Conservation (phyloP, 2,113 vertebrate genomes). For the Delphinus delphis region DNA sequence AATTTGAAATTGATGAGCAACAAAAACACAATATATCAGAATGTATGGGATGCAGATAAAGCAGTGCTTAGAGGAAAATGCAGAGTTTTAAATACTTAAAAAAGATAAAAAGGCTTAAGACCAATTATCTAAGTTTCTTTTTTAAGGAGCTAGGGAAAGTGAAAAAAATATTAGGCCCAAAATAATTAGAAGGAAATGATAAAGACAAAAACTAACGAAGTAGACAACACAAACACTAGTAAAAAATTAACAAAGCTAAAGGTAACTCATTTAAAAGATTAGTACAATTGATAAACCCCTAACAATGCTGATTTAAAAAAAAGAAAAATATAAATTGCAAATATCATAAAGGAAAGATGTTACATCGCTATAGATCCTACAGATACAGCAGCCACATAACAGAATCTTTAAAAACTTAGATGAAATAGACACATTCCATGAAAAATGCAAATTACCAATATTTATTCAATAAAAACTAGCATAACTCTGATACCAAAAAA, state of each 20-base stretch:
- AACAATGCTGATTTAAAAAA: not conserved
- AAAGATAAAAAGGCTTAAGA: not conserved
- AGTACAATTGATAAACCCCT: not conserved
- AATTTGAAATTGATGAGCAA: not conserved
- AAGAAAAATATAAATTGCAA: not conserved
- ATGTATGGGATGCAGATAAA: not conserved
- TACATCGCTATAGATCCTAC: not conserved
- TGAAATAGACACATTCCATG: not conserved
- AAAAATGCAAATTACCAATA: not conserved
- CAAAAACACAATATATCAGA: not conserved
- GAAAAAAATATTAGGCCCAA: not conserved
- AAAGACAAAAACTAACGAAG: not conserved
- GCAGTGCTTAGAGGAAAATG: not conserved
- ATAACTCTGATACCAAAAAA: not conserved
- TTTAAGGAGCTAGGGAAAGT: not conserved
- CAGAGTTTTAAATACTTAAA: not conserved
- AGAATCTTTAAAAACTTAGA: not conserved
- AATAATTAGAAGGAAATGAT: not conserved
- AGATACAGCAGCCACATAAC: not conserved
- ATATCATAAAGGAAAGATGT: not conserved
- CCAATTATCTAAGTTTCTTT: not conserved
- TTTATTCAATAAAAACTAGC: not conserved
- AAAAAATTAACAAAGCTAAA: not conserved
- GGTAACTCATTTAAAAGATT: not conserved
- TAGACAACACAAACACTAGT: not conserved